These are phyloP conservation scores for Tortricodes alternella DNA, from an alignment of 2,888 invertebrate genomes.

Conservation along the genomic window DNA sequence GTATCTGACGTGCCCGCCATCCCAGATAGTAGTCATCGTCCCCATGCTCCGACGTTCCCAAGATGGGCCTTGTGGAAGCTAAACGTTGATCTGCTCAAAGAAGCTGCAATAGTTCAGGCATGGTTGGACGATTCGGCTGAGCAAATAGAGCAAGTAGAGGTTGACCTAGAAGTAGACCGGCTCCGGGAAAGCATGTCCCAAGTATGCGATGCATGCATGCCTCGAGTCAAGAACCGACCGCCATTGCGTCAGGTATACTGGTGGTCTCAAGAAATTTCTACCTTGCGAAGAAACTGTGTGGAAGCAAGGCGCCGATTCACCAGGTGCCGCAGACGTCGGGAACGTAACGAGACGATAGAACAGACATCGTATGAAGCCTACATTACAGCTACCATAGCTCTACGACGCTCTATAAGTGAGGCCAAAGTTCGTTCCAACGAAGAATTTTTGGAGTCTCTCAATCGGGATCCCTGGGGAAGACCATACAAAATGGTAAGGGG, in stretches of 20 bases:
- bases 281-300: background rate
- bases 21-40: background rate
- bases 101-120: constrained; percentile 30
- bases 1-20: background rate
- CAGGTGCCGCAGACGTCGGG: background rate
- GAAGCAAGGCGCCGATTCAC: background rate
- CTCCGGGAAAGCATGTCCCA: constrained; percentile 15
- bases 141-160: background rate
- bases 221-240: constrained; percentile 10
- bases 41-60: background rate
- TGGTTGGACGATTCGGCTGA: background rate
- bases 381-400: background rate
- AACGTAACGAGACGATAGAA: background rate
- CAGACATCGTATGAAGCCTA: background rate
- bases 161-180: constrained; percentile 8
- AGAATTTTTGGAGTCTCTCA: too few species aligned
- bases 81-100: constrained; percentile 14
- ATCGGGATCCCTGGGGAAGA: constrained; percentile 31
- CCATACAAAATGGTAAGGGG: constrained; percentile 27
- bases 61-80: constrained; percentile 29
- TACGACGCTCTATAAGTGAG: too few species aligned
- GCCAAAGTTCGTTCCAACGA: too few species aligned
- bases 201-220: constrained; percentile 35
- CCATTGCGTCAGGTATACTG: background rate
- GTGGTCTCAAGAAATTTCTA: background rate